Percentiles rank a stretch among this genome's conserved stretches.
Conservation (phyloP, 2,888 invertebrate species). For the Nycteola revayana region DNA sequence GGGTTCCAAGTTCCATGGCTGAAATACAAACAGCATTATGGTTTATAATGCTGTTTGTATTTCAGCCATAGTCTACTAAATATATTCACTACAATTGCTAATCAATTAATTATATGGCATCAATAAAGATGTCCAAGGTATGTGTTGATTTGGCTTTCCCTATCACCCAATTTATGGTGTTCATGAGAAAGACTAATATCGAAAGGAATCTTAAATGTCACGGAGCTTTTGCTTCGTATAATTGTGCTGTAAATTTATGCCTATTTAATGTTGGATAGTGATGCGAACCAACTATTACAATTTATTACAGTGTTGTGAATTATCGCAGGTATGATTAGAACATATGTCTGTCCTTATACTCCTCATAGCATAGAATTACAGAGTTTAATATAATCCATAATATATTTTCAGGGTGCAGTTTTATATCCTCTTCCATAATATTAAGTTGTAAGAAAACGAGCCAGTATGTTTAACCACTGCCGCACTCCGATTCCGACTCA, state of each 20-base stretch:
- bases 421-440: conserved; percentile 21
- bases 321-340: conserved; percentile 23
- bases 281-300: conserved; percentile 16
- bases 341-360: conserved; percentile 21
- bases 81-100: no score
- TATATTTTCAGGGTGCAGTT: conserved; percentile 25
- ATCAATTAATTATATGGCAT: no score
- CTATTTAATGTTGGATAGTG: conserved; percentile 5
- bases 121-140: no score
- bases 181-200: no score
- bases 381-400: background rate
- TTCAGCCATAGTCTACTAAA: no score
- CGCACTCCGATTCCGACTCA: conserved; percentile 33
- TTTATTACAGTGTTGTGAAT: conserved; percentile 28
- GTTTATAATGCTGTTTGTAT: no score
- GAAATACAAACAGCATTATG: no score
- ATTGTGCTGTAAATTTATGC: conserved; percentile 22
- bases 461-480: conserved; percentile 37
- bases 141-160: no score
- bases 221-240: no score
- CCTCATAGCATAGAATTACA: conserved; percentile 15
- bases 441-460: conserved; percentile 11
- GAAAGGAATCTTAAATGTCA: no score
- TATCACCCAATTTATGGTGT: no score
- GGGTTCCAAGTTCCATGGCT: no score